Base-by-base conservation (phyloP, 2,888 invertebrate species). In the Dioctria rufipes region DNA sequence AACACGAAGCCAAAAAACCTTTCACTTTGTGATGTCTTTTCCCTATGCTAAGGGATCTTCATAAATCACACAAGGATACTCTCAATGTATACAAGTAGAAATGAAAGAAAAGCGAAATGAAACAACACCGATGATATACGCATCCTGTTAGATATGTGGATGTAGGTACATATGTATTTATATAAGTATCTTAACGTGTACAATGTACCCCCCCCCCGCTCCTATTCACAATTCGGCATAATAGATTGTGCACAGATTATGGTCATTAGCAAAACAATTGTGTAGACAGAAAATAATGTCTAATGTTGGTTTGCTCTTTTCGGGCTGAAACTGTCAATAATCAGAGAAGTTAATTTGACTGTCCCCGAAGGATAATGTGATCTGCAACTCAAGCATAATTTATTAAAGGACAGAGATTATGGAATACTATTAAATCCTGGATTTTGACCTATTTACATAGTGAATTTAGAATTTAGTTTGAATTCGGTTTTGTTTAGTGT, bases 211-310 rank as follows among this genome's bases (percentile, higher is more conserved):
- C 25, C 25, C 11, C 6, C 13, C 25, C 25, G 25, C 25, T 2
- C 25, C 25, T 2, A 60, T 5, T 13, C 60, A 60, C 66, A 66
- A 42, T 66, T 13, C 8, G 8, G 43, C 4, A 13, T 43, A 43
- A 66, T 66, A 43, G 8, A 43, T 42, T 66, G 66, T 66, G 66
- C 40, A 66, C 42, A 43, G 66, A 43, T 66, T 43, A 66, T 13
- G 66, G 66, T 66, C 66, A 66, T 66, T 66, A 66, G 66, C 66
- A 66, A 43, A 66, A 43, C 66, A 66, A 66, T 66, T 40, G 66
- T 43, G 40, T 43, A 42, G 6, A 40, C 66, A 43, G 40, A 43
- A 40, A 40, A 66, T n/a, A 43, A 66, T 40, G 46, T 42, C 11
- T 43, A 43, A 42, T 43, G 42, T 66, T 11, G 46, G 4, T 0